phyloP scores from a whole-genome alignment of 2,888 invertebrate genomes.

The Pristionchus mayeri region DNA sequence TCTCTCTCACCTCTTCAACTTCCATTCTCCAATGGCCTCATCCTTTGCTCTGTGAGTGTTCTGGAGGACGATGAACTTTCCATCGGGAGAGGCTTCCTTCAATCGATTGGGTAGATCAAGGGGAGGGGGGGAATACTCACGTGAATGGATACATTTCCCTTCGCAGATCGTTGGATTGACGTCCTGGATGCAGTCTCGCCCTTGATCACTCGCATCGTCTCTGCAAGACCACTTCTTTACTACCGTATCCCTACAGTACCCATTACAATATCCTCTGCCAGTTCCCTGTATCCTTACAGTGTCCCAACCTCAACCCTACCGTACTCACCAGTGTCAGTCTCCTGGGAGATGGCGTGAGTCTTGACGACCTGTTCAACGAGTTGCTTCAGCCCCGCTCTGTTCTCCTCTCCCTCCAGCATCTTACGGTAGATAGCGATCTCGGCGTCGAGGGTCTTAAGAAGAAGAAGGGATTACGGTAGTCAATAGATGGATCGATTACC shows the following conservation, averaged over 20 bases:
- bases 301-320: neutral
- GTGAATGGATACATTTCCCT: slow-evolving; percentile 78
- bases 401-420: slow-evolving; percentile 80
- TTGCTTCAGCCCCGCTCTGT: slow-evolving; percentile 77
- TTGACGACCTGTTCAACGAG: slow-evolving; percentile 76
- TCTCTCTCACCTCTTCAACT: slow-evolving; percentile 69
- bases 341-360: slow-evolving; percentile 71
- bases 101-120: neutral
- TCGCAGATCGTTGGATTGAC: slow-evolving; percentile 79
- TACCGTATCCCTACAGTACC: too few species aligned
- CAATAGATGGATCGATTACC: slow-evolving; percentile 52
- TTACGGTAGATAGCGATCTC: slow-evolving; percentile 81
- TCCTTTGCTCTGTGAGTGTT: slow-evolving; percentile 77
- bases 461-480: slow-evolving; percentile 32
- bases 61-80: slow-evolving; percentile 78
- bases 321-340: slow-evolving; percentile 67
- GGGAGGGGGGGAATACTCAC: slow-evolving; percentile 51
- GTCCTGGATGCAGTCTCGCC: slow-evolving; percentile 79
- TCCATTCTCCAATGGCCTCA: slow-evolving; percentile 77
- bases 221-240: slow-evolving; percentile 52
- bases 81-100: slow-evolving; percentile 78
- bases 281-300: too few species aligned
- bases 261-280: too few species aligned
- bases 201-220: slow-evolving; percentile 71
- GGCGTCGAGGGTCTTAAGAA: slow-evolving; percentile 78